phyloP scores from a whole-genome alignment of 1,140 invertebrate genomes.

The Drosophila willistoni region DNA sequence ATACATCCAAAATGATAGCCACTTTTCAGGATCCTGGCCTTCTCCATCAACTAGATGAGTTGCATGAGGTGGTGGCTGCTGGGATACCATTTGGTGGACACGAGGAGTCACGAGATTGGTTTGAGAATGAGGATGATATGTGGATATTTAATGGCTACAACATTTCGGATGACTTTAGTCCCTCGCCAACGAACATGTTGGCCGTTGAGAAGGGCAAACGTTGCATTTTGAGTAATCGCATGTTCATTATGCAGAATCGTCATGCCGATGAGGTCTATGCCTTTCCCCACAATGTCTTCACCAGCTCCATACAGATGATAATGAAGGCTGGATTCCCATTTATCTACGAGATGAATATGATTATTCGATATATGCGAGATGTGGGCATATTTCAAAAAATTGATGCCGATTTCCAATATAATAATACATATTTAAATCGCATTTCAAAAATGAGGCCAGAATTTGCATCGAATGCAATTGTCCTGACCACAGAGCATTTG shows the following conservation, averaged over 20 bases:
- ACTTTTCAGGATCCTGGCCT: constrained; percentile 84
- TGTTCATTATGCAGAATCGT: constrained; percentile 69
- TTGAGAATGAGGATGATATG: constrained; percentile 83
- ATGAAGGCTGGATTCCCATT: constrained; percentile 84
- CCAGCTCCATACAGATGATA: constrained; percentile 84
- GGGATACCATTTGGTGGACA: constrained; percentile 83
- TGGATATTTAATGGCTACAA: constrained; percentile 83
- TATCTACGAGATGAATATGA: constrained; percentile 82
- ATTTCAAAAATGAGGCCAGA: constrained; percentile 68
- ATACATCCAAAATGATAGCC: constrained; percentile 84
- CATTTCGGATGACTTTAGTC: constrained; percentile 70
- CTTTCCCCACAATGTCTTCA: constrained; percentile 82
- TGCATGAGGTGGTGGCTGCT: constrained; percentile 83
- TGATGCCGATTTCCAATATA: constrained; percentile 69
- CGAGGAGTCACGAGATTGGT: constrained; percentile 84
- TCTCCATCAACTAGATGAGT: constrained; percentile 83
- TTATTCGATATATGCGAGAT: constrained; percentile 83
- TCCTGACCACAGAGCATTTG: constrained; percentile 83
- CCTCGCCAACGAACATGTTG: constrained; percentile 76
- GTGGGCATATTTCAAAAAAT: constrained; percentile 82
- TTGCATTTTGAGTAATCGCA: constrained; percentile 71
- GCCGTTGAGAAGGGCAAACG: constrained; percentile 82
- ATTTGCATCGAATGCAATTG: constrained; percentile 63
- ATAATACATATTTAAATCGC: constrained; percentile 76
- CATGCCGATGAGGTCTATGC: constrained; percentile 81